Conservation (phyloP, 2,797 vertebrate species). For the Chiroxiphia lanceolata region DNA sequence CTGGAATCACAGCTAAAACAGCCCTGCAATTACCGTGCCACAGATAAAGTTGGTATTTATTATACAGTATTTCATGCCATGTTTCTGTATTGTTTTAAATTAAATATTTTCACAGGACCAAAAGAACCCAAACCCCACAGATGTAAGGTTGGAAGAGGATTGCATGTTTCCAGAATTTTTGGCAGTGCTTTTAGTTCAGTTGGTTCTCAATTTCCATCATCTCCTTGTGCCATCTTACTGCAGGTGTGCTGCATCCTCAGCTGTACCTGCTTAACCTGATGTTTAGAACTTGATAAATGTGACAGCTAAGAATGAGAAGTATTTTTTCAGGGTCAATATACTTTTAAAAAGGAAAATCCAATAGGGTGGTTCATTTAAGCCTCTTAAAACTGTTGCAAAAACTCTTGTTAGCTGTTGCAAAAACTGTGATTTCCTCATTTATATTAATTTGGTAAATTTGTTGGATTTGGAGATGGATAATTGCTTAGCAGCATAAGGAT, state of each 20-base stretch:
- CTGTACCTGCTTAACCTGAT: not conserved
- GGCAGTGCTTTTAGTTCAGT: not conserved
- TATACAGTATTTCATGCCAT: not conserved
- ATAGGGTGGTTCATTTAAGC: not conserved
- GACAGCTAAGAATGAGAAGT: not conserved
- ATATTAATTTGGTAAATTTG: not conserved
- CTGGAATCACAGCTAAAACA: not conserved
- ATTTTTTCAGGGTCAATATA: not conserved
- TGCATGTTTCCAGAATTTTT: not conserved
- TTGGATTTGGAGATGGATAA: not conserved
- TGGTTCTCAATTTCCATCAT: not conserved
- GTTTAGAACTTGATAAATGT: not conserved
- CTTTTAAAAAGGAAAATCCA: not conserved
- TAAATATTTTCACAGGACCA: not conserved
- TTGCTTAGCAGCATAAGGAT: not conserved
- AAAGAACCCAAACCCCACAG: not conserved
- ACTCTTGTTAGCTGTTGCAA: not conserved
- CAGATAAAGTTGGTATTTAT: not conserved
- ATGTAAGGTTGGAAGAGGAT: not conserved
- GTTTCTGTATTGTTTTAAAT: not conserved
- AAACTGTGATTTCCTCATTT: not conserved
- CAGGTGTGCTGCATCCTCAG: not conserved
- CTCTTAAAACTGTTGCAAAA: not conserved
- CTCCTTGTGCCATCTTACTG: not conserved
- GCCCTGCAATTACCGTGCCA: not conserved